Base-by-base conservation (phyloP, 2,888 invertebrate species). In the Cremastinae sp. region DNA sequence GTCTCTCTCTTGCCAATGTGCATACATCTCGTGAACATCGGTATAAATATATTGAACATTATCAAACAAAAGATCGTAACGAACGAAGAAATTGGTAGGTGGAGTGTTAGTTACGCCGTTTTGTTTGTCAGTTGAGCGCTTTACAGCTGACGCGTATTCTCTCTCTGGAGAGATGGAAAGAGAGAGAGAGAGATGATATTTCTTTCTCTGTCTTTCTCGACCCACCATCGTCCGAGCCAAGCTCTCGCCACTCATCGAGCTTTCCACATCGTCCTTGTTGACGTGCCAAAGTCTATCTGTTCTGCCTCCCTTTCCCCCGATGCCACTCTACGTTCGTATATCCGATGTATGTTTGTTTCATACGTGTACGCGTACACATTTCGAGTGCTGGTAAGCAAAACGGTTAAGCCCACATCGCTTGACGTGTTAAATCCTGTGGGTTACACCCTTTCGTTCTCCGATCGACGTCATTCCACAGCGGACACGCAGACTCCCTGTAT, bases 201-300 rank as follows among this genome's bases (percentile, higher is more conserved):
- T 28, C 53, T 53, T 61, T 69, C 56, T 49, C 49, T 51, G 10
- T 51, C 22, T 35, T 20, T 61, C 16, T 49, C 62, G 58, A 51
- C 41, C 65, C 55, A 20, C 73, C 64, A 53, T 65, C 43, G 53
- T 73, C 69, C 72, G 64, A 73, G 68, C 68, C 64, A 72, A 72
- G 69, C 70, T 62, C 58, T 68, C 55, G 61, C 73, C 73, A 77
- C 76, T 77, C 70, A 51, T 70, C 76, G 69, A 77, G 73, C 65
- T 77, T 74, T 74, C 76, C 69, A 68, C 47, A 51, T 51, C 41
- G 61, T 45, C 53, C 64, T 62, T 69, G 70, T 66, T 69, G 65
- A 74, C 65, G 73, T 35, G 61, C 35, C 45, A 22, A 64, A 73
- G 65, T 47, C 47, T 64, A 35, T 45, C 16, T 41, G 37, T 39